These are phyloP conservation scores for Hirtodrosophila histrioides DNA, from an alignment of 2,888 invertebrate species.

Conservation along the genomic window DNA sequence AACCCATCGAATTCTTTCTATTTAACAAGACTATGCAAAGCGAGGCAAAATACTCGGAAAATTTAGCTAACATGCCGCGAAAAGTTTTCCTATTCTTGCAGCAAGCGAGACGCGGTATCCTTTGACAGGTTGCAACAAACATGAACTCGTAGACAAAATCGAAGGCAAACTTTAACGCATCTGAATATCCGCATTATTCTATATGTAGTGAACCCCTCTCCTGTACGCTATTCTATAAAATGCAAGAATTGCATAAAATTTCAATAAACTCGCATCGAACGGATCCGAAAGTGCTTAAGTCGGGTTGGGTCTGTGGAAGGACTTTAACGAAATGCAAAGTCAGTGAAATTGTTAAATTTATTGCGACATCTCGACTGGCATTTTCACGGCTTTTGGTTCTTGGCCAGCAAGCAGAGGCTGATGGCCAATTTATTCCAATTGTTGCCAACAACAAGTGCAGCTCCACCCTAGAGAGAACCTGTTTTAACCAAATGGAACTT, in stretches of 20 bases:
- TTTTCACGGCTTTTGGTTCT: conserved; percentile 10
- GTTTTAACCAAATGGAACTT: no score
- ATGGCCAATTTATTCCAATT: not conserved
- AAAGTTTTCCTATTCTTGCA: conserved; percentile 19
- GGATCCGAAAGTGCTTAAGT: conserved; percentile 7
- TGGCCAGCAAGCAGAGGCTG: no score
- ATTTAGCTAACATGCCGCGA: conserved; percentile 1
- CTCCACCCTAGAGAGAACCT: not conserved
- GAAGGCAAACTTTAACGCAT: conserved; percentile 20
- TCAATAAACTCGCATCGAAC: conserved; percentile 56
- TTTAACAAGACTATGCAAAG: not conserved
- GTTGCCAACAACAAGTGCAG: not conserved
- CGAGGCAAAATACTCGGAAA: conserved; percentile 9
- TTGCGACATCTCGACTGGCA: conserved; percentile 41
- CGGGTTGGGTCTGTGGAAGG: not conserved
- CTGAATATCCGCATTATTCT: conserved; percentile 6
- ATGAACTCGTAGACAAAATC: conserved; percentile 7
- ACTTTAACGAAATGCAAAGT: conserved; percentile 44
- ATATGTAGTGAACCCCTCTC: no score
- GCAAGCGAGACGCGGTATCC: conserved; percentile 3
- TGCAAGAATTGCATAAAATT: conserved; percentile 70
- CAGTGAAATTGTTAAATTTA: conserved; percentile 61
- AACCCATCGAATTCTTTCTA: not conserved
- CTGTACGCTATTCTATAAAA: conserved; percentile 37
- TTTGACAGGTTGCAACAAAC: conserved; percentile 29